These are phyloP conservation scores for Chrysolina oricalcia DNA, from an alignment of 2,888 invertebrate genomes.

Conservation along the genomic window DNA sequence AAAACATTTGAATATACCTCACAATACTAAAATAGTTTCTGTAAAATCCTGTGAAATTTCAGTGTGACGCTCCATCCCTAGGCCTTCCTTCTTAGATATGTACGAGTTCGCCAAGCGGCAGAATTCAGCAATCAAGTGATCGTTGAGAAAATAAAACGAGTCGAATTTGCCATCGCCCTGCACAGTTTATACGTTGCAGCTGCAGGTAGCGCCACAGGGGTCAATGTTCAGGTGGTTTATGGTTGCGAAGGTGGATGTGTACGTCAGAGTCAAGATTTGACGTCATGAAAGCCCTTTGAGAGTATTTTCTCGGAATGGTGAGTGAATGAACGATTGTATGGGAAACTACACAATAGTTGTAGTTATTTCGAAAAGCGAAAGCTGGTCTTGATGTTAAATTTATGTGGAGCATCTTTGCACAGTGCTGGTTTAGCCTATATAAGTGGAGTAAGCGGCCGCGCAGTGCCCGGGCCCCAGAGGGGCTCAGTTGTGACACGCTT, in stretches of 20 bases:
- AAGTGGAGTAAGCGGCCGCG: too few species aligned
- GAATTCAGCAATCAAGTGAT: not conserved
- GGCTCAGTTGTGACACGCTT: too few species aligned
- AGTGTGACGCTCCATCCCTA: not conserved
- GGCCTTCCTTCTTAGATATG: not conserved
- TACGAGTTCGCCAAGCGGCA: not conserved
- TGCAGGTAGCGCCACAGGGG: constrained; percentile 33
- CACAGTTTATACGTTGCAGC: not conserved
- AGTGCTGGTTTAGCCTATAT: too few species aligned
- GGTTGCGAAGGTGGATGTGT: constrained; percentile 18
- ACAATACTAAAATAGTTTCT: too few species aligned
- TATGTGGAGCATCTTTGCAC: not conserved
- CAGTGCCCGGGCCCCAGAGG: too few species aligned
- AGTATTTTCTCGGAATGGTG: constrained; percentile 23
- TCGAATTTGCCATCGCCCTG: constrained; percentile 14
- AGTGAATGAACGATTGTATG: not conserved
- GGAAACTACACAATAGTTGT: not conserved
- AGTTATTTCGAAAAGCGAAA: not conserved
- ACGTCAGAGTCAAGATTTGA: constrained; percentile 21
- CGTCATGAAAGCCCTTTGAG: not conserved
- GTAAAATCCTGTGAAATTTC: not conserved
- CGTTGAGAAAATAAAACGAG: not conserved
- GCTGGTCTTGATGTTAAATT: not conserved
- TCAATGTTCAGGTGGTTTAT: constrained; percentile 39
- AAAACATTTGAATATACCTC: too few species aligned